A percentile compares a stretch with the other conserved stretches of the same genome.
Evolutionary conservation across 2,797 vertebrate species (phyloP).

Genomic region (Labroides dimidiatus): DNA sequence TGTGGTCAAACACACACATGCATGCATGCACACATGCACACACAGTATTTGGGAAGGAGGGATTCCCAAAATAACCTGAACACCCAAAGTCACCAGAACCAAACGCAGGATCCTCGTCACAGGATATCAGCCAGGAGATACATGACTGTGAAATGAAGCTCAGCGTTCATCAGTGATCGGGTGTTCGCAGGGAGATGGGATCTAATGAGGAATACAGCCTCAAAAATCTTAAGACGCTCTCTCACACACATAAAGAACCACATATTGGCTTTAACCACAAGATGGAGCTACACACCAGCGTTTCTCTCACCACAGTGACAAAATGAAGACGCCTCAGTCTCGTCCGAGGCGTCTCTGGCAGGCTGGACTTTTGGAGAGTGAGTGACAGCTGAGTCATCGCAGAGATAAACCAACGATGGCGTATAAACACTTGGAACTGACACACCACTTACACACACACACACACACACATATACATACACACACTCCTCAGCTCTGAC

Average conservation of each 20-base stretch:
- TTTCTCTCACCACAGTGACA: conserved; percentile 4
- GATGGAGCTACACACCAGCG: conserved; percentile 62
- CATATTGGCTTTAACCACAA: conserved; percentile 48
- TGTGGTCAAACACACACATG: conserved; percentile 41
- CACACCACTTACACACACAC: conserved; percentile 21
- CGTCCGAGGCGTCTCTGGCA: conserved; percentile 11
- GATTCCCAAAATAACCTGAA: conserved; percentile 64
- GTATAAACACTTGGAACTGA: conserved; percentile 45
- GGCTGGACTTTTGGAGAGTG: conserved; percentile 41
- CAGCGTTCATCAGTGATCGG: not conserved
- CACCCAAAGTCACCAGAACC: conserved; percentile 28
- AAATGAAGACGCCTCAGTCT: conserved; percentile 5
- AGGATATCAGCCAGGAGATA: conserved; percentile 22
- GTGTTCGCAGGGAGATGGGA: not conserved
- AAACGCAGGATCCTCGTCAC: conserved; percentile 11
- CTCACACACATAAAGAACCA: no score
- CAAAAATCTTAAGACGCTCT: no score
- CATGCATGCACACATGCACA: conserved; percentile 1
- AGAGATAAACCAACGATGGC: conserved; percentile 26
- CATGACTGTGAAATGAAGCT: not conserved
- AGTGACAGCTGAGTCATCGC: conserved; percentile 44
- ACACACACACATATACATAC: conserved; percentile 1
- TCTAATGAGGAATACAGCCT: no score
- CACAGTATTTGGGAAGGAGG: conserved; percentile 35
- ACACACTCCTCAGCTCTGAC: conserved; percentile 13